phyloP scores from a whole-genome alignment of 2,888 invertebrate genomes.

The Mesoligia furuncula region DNA sequence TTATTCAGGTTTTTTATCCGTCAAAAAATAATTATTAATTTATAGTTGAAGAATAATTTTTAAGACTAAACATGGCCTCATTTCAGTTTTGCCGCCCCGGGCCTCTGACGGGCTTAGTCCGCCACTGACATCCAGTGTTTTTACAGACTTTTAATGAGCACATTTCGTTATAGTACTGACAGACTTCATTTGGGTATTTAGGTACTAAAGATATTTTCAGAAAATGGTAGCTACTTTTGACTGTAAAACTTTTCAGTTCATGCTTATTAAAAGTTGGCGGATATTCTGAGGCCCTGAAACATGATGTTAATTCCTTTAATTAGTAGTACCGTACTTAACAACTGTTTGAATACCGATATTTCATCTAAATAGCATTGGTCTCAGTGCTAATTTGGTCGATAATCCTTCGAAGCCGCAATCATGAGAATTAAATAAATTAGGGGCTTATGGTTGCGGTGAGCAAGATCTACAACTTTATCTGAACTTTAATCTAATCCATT shows the following conservation, averaged over 20 bases:
- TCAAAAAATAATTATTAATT: too few relatives aligned
- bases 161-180: background rate
- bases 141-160: slow-evolving; percentile 12
- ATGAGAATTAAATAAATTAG: slow-evolving; percentile 35
- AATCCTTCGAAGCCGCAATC: slow-evolving; percentile 1
- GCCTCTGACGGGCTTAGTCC: too few relatives aligned
- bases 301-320: background rate
- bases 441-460: slow-evolving; percentile 8
- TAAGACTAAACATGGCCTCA: too few relatives aligned
- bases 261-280: slow-evolving; percentile 32
- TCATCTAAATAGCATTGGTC: background rate
- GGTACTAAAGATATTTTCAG: background rate
- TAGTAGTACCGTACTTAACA: background rate
- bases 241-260: slow-evolving; percentile 15
- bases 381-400: slow-evolving; percentile 5
- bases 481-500: slow-evolving; percentile 20
- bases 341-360: background rate
- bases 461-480: slow-evolving; percentile 18
- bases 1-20: too few relatives aligned
- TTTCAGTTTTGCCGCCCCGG: too few relatives aligned
- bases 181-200: background rate
- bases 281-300: background rate
- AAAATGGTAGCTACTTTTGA: background rate
- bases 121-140: background rate
- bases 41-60: too few relatives aligned